Conservation (phyloP, 2,888 invertebrate genomes). For the Parthenolecanium corni region DNA sequence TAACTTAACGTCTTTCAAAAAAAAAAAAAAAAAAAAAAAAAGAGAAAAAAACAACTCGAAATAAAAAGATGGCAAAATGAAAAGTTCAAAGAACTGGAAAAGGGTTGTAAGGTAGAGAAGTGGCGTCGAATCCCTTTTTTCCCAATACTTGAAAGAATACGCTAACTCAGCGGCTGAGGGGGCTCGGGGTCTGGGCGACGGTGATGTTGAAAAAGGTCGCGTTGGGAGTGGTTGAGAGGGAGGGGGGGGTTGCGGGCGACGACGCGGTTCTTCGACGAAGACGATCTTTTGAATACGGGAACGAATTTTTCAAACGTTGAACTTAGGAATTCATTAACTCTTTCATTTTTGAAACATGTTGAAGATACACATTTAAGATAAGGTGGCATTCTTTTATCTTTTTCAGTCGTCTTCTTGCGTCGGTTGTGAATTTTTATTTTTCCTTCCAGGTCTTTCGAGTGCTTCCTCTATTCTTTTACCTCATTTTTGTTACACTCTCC, state of each 20-base stretch:
- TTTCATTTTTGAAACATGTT: constrained; percentile 27
- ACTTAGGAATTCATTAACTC: constrained; percentile 28
- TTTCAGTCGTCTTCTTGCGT: constrained; percentile 17
- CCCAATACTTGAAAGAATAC: constrained; percentile 1
- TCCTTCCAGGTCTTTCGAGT: constrained; percentile 27
- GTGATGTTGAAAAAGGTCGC: background rate
- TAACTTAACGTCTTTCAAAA: background rate
- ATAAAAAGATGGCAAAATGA: background rate
- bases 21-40: background rate
- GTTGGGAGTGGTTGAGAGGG: background rate
- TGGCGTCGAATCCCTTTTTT: background rate
- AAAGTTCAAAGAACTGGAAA: constrained; percentile 25
- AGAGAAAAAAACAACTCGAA: background rate
- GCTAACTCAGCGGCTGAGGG: background rate
- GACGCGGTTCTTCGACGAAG: constrained; percentile 24
- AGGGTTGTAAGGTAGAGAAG: constrained; percentile 7
- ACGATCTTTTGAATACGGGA: constrained; percentile 25
- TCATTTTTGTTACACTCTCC: background rate
- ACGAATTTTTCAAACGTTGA: constrained; percentile 23
- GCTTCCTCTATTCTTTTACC: constrained; percentile 1
- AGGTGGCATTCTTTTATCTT: constrained; percentile 27
- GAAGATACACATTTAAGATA: constrained; percentile 28
- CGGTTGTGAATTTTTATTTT: constrained; percentile 23
- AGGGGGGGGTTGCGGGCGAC: background rate
- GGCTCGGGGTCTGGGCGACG: too few species aligned